A percentile compares a stretch with the other conserved stretches of the same genome.
phyloP scores from a whole-genome alignment of 2,113 vertebrate species.

The Apodemus speciosus region DNA sequence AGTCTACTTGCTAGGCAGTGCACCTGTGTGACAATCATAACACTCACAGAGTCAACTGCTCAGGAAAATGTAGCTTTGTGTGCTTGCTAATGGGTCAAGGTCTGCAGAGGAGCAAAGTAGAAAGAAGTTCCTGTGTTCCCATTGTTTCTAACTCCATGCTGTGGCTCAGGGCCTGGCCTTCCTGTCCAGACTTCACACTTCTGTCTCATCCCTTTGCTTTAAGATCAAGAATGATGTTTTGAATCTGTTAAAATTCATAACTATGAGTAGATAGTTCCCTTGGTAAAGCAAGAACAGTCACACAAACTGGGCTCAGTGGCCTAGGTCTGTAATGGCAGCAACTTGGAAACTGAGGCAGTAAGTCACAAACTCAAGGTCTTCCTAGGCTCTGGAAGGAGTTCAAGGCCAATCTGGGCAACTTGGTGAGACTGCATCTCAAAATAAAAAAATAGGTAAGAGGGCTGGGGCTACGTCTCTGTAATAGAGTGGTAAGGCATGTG shows the following conservation, averaged over 20 bases:
- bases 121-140: neutral
- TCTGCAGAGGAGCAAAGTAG: neutral
- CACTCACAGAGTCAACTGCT: neutral
- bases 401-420: neutral
- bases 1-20: neutral
- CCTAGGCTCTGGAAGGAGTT: neutral
- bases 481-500: neutral
- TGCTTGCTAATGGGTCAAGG: neutral
- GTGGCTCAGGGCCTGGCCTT: neutral
- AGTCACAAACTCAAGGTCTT: neutral
- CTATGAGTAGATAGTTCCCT: neutral
- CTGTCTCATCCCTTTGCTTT: neutral
- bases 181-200: neutral
- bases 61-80: neutral
- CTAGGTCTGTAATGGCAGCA: neutral
- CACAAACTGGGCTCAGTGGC: neutral
- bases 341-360: neutral
- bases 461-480: neutral
- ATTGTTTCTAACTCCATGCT: no score
- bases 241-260: neutral
- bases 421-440: neutral
- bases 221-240: neutral
- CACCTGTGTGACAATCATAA: neutral
- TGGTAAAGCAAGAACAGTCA: neutral
- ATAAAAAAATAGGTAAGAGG: neutral